A percentile compares a stretch with the other conserved stretches of the same genome.
These are phyloP conservation scores for Leptopilina syphax DNA, from an alignment of 2,888 invertebrate genomes.

Conservation along the genomic window DNA sequence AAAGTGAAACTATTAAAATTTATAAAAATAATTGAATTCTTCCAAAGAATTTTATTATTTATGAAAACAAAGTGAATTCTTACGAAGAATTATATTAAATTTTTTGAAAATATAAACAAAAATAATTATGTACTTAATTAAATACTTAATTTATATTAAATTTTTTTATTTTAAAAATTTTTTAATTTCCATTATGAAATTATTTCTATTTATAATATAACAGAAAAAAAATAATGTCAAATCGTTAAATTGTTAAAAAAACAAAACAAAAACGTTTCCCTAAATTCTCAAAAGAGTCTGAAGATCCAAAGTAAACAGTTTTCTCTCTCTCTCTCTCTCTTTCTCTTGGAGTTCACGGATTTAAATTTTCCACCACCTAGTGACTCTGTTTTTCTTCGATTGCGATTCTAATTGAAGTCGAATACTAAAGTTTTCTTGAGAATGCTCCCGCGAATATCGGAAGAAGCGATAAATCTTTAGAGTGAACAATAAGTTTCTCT, in stretches of 20 bases:
- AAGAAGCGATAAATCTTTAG: conserved; percentile 59
- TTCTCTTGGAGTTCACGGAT: not conserved
- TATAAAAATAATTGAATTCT: too few species aligned
- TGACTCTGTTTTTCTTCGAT: conserved; percentile 35
- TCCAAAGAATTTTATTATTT: too few species aligned
- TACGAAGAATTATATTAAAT: too few species aligned
- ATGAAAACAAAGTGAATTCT: too few species aligned
- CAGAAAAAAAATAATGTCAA: not conserved
- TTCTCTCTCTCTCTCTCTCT: not conserved
- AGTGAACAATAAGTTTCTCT: conserved; percentile 62
- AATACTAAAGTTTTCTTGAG: conserved; percentile 26
- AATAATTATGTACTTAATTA: too few species aligned
- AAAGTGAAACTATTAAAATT: too few species aligned
- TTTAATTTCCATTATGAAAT: too few species aligned
- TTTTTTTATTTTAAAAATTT: too few species aligned
- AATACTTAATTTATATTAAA: too few species aligned
- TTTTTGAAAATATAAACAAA: too few species aligned
- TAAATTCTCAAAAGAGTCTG: not conserved
- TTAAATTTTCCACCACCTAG: conserved; percentile 17
- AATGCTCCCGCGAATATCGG: conserved; percentile 29
- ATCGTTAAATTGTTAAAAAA: not conserved
- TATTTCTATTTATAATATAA: too few species aligned
- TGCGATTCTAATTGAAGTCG: conserved; percentile 33
- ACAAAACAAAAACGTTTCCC: not conserved
- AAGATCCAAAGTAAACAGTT: conserved; percentile 3